These are phyloP conservation scores for Orchesellides sinensis DNA, from an alignment of 2,888 invertebrate genomes.

Conservation along the genomic window DNA sequence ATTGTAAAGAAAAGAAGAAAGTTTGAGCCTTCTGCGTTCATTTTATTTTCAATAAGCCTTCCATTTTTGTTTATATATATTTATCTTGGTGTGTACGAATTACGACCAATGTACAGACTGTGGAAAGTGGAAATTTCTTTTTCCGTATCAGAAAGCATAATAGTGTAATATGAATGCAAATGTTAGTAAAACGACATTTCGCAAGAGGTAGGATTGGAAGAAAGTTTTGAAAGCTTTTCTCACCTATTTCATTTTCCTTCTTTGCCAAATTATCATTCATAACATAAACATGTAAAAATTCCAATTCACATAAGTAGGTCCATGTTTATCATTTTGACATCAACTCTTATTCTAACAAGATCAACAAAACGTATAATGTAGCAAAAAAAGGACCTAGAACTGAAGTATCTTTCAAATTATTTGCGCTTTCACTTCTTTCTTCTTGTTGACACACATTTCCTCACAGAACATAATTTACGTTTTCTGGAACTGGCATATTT, in stretches of 20 bases:
- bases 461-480: constrained; percentile 40
- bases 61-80: too few relatives aligned
- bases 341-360: constrained; percentile 6
- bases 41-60: too few relatives aligned
- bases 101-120: too few relatives aligned
- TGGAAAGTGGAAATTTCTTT: too few relatives aligned
- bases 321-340: constrained; percentile 17
- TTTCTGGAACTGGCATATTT: constrained; percentile 50
- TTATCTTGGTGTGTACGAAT: too few relatives aligned
- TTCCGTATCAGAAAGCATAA: too few relatives aligned
- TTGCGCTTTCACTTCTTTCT: constrained; percentile 31
- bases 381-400: not conserved
- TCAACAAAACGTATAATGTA: not conserved
- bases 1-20: too few relatives aligned
- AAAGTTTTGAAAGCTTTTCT: too few relatives aligned
- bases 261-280: not conserved
- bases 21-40: too few relatives aligned
- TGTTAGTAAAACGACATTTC: too few relatives aligned
- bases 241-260: constrained; percentile 39
- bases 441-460: constrained; percentile 52
- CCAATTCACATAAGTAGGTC: not conserved
- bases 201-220: too few relatives aligned
- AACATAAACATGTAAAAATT: not conserved
- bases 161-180: too few relatives aligned
- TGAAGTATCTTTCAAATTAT: constrained; percentile 48